Evolutionary conservation across 2,888 invertebrate species (phyloP).

Genomic region (Lasioglossum zephyrum): DNA sequence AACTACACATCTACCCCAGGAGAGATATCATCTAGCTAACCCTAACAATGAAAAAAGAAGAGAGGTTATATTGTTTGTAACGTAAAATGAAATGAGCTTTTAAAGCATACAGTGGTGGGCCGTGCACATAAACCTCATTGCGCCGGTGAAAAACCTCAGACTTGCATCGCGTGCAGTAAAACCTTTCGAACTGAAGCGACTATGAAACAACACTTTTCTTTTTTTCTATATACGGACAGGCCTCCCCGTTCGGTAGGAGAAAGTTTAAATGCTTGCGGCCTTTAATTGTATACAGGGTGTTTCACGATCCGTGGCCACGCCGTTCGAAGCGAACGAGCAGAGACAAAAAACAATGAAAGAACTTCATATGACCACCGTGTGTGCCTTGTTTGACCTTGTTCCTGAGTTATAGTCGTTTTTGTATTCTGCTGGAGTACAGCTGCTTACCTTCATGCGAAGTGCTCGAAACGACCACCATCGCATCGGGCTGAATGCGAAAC

Average conservation of each 20-base stretch:
- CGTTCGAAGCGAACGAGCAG: background rate
- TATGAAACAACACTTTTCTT: slow-evolving; percentile 48
- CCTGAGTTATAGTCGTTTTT: slow-evolving; percentile 16
- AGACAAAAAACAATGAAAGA: slow-evolving; percentile 8
- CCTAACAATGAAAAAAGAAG: slow-evolving; percentile 16
- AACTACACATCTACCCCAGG: slow-evolving; percentile 15
- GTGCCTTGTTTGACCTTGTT: slow-evolving; percentile 12
- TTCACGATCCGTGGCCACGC: background rate
- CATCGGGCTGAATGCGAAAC: slow-evolving; percentile 1
- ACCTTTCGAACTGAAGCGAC: slow-evolving; percentile 50
- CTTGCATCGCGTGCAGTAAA: slow-evolving; percentile 40
- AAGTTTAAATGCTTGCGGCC: slow-evolving; percentile 50
- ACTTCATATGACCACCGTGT: background rate
- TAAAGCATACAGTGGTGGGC: slow-evolving; percentile 31
- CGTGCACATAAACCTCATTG: slow-evolving; percentile 40
- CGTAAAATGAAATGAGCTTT: slow-evolving; percentile 38
- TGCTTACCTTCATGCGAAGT: slow-evolving; percentile 10
- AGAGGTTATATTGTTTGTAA: slow-evolving; percentile 22
- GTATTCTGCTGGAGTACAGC: slow-evolving; percentile 3
- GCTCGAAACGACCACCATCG: slow-evolving; percentile 5
- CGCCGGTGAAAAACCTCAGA: slow-evolving; percentile 47
- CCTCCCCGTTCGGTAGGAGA: slow-evolving; percentile 35
- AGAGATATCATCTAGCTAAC: slow-evolving; percentile 19
- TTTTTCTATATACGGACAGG: slow-evolving; percentile 27
- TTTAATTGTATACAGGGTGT: slow-evolving; percentile 40